Conservation (phyloP, 1,140 invertebrate genomes). For the Platyscapa corneri region DNA sequence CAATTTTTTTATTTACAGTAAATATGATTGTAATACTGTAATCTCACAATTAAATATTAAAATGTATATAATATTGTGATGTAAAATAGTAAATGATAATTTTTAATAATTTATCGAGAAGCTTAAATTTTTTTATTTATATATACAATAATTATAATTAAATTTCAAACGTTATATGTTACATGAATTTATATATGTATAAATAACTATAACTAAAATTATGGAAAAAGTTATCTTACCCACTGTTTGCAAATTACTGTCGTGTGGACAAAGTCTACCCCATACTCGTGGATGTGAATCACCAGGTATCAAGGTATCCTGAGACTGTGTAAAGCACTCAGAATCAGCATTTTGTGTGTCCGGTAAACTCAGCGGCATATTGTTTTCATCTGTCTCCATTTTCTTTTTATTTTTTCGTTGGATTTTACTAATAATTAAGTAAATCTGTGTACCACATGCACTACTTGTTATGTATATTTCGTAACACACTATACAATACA, state of each 20-base stretch:
- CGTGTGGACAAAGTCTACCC: constrained; percentile 61
- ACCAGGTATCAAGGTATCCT: constrained; percentile 45
- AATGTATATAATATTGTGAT: neutral
- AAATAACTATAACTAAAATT: neutral
- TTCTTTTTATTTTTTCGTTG: constrained; percentile 1
- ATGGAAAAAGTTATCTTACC: constrained; percentile 53
- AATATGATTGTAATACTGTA: neutral
- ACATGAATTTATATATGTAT: no score
- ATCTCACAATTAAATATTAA: neutral
- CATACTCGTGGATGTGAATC: constrained; percentile 47
- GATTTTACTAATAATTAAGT: neutral
- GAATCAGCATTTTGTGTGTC: constrained; percentile 62
- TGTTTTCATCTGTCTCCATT: constrained; percentile 43
- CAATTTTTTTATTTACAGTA: no score
- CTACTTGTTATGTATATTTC: neutral
- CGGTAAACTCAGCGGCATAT: constrained; percentile 55
- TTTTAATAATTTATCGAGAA: neutral
- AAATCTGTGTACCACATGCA: neutral
- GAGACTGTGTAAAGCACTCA: constrained; percentile 56
- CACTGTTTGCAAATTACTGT: constrained; percentile 46
- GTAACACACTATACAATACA: neutral
- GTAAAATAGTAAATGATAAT: no score
- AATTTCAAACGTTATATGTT: neutral
- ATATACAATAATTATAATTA: neutral
- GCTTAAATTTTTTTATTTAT: neutral